A percentile compares a stretch with the other conserved stretches of the same genome.
Evolutionary conservation across 2,113 vertebrate species (phyloP).

Genomic region (Phrynosoma platyrhinos): DNA sequence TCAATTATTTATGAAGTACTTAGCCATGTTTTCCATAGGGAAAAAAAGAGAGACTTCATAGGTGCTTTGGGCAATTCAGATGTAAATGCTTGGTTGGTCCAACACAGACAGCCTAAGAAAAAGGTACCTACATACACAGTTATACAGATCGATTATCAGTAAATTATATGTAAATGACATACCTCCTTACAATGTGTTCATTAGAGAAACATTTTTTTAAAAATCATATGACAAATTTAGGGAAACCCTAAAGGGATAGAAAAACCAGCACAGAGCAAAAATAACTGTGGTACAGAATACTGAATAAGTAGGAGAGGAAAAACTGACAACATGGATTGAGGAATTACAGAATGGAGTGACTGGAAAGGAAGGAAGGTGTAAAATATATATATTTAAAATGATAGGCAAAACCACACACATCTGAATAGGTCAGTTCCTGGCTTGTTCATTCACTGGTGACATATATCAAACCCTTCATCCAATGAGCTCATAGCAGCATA

Average conservation of each 20-base stretch:
- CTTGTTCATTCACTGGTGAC: too few species aligned
- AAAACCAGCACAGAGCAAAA: neutral
- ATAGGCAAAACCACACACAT: too few species aligned
- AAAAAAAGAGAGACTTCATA: neutral
- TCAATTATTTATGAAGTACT: neutral
- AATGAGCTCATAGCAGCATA: too few species aligned
- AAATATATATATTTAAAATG: too few species aligned
- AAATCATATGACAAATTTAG: too few species aligned
- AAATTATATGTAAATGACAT: neutral
- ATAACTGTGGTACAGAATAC: neutral
- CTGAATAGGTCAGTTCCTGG: too few species aligned
- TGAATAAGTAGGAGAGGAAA: neutral
- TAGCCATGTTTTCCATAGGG: neutral
- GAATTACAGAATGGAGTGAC: neutral
- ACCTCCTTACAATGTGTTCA: neutral
- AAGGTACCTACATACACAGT: neutral
- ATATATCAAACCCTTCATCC: too few species aligned
- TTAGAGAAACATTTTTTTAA: neutral
- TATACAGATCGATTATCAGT: neutral
- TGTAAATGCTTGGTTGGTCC: neutral
- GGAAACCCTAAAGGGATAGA: too few species aligned
- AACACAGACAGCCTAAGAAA: neutral
- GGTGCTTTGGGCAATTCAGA: neutral
- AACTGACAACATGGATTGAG: neutral
- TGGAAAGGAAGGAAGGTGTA: neutral